These are phyloP conservation scores for Sycon ciliatum DNA, from an alignment of 37 sponge, comb jelly and placozoan species.

Conservation along the genomic window DNA sequence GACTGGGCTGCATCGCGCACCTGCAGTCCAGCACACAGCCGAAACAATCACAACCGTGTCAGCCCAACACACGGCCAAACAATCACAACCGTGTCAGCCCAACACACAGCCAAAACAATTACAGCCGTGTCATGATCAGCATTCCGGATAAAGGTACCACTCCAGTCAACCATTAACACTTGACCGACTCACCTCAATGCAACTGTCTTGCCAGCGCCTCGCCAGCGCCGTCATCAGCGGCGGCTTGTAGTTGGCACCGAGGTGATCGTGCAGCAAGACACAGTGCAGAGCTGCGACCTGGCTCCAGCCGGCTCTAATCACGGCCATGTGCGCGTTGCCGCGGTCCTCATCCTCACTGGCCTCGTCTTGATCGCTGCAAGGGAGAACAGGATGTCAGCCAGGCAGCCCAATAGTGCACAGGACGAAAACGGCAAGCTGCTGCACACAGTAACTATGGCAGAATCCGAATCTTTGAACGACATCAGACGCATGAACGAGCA, in stretches of 20 bases:
- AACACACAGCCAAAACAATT: too few relatives aligned
- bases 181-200: conserved; percentile 53
- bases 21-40: conserved; percentile 17
- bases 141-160: neutral
- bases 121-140: neutral
- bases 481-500: too few relatives aligned
- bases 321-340: neutral
- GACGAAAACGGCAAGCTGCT: neutral
- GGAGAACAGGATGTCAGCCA: conserved; percentile 45
- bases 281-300: conserved; percentile 83
- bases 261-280: conserved; percentile 85
- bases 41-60: neutral
- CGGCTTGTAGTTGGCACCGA: conserved; percentile 62
- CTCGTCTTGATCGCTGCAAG: too few relatives aligned
- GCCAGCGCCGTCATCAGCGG: conserved; percentile 80
- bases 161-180: neutral
- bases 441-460: too few relatives aligned
- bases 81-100: too few relatives aligned
- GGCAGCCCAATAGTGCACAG: neutral
- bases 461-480: too few relatives aligned
- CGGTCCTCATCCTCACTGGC: neutral
- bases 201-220: conserved; percentile 52
- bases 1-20: conserved; percentile 87
- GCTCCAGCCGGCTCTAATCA: conserved; percentile 75
- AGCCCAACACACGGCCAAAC: neutral